Base-by-base conservation (phyloP, 2,113 vertebrate species). In the Pluvialis apricaria region DNA sequence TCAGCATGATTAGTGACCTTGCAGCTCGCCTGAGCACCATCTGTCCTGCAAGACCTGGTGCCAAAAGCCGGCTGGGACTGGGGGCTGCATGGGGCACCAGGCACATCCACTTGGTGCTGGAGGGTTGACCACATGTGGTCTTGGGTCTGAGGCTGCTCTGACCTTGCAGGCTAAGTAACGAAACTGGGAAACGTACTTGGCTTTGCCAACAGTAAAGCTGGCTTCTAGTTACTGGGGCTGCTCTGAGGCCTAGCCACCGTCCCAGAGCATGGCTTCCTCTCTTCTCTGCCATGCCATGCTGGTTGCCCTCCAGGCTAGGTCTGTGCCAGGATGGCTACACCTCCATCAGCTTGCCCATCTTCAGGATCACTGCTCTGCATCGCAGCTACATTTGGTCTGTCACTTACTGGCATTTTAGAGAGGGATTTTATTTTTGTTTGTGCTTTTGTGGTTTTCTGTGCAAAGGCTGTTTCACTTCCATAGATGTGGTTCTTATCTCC, bases 61-160 rank as follows among this genome's bases (percentile, higher is more conserved):
- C 22, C 42, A 73, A 54, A 78, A 72, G 45, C 22, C 1, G 2
- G 13, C 32, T 2, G 6, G n/a, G 47, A 5, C 24, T 21, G 29
- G 5, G 25, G 64, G 3, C 8, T 72, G 40, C 26, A 3, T 11
- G 64, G 58, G 15, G 14, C 51, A 60, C 26, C 11, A 26, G 58
- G 34, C 38, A 49, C 42, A 24, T 34, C 34, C 0, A 4, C 42
- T 28, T 3, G 0, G 16, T 49, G 64, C 60, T 26, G 47, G 47
- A 72, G 29, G 26, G 31, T 26, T 0, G 1, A 17, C 31, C 0
- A 1, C 51, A 25, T 0, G 3, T 32, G 0, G 0, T 11, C 5
- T 38, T 42, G 31, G 40, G 22, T 28, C 47, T 69, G n/a, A 42
- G 31, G 26, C 29, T 69, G 40, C 44, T 57, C 58, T 71, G 36